phyloP scores from a whole-genome alignment of 35 echinoderm and acorn worm species.

The Holothuria glaberrima region DNA sequence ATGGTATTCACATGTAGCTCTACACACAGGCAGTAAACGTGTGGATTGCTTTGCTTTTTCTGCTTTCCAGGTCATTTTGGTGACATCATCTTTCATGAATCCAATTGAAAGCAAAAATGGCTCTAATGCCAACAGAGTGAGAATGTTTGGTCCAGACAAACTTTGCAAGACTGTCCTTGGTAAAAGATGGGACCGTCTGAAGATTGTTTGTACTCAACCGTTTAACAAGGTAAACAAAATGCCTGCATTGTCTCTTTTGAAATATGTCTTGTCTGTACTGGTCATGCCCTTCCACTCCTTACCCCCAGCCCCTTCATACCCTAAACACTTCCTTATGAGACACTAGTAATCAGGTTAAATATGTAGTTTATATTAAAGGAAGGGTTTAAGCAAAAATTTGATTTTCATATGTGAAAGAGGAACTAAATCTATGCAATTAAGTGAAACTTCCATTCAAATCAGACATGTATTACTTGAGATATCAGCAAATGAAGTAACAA shows the following conservation, averaged over 20 bases:
- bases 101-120: slow-evolving; percentile 94
- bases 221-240: slow-evolving; percentile 83
- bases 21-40: too few species aligned
- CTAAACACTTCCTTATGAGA: not conserved
- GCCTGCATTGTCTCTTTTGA: too few species aligned
- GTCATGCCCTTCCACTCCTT: not conserved
- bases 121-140: slow-evolving; percentile 81
- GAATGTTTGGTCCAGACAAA: slow-evolving; percentile 93
- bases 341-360: too few species aligned
- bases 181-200: slow-evolving; percentile 90
- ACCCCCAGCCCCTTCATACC: not conserved
- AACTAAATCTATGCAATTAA: too few species aligned
- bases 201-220: slow-evolving; percentile 94
- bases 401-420: too few species aligned
- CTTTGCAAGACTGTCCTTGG: slow-evolving; percentile 74
- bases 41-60: too few species aligned
- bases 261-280: not conserved
- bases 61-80: slow-evolving; percentile 80
- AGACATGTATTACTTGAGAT: too few species aligned
- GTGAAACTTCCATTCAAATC: too few species aligned
- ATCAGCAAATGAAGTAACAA: too few species aligned
- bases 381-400: too few species aligned
- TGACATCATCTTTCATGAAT: slow-evolving; percentile 96
- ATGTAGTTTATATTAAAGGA: too few species aligned
- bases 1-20: too few species aligned